phyloP scores from a whole-genome alignment of 2,113 vertebrate species.

The Conger conger region DNA sequence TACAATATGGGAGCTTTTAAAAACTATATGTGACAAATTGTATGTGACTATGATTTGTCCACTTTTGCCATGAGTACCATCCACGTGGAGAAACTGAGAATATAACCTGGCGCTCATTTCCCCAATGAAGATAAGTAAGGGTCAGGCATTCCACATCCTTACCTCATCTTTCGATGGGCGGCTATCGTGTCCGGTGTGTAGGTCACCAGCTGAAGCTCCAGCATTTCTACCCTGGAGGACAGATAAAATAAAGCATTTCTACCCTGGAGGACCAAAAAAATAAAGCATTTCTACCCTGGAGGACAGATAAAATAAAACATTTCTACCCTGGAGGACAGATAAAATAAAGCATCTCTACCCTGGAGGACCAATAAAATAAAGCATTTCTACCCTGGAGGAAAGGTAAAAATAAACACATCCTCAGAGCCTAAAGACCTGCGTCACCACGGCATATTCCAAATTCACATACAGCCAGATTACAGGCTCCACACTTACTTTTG shows the following conservation, averaged over 20 bases:
- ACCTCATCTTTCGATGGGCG: slow-evolving; percentile 78
- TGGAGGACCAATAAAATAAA: too few species aligned
- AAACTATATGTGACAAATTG: too few species aligned
- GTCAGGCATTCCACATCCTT: slow-evolving; percentile 37
- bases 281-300: slow-evolving; percentile 74
- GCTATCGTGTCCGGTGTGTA: slow-evolving; percentile 76
- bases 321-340: slow-evolving; percentile 65
- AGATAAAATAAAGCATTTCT: slow-evolving; percentile 43
- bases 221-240: slow-evolving; percentile 72
- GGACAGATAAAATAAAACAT: slow-evolving; percentile 52
- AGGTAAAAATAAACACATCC: too few species aligned
- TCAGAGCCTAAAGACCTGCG: neutral
- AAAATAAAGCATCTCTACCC: too few species aligned
- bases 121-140: neutral
- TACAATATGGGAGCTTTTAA: too few species aligned
- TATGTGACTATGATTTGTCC: too few species aligned
- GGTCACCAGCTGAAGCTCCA: slow-evolving; percentile 76
- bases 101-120: neutral
- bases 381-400: slow-evolving; percentile 72
- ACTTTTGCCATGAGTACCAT: too few species aligned
- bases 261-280: slow-evolving; percentile 53
- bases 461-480: too few species aligned
- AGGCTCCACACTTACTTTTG: too few species aligned
- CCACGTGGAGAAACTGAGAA: neutral
- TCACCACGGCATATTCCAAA: too few species aligned